Evolutionary conservation across 2,888 invertebrate genomes (phyloP), one percentile per base, ranked within the genome.

Genomic region (Polymixis flavicincta): DNA sequence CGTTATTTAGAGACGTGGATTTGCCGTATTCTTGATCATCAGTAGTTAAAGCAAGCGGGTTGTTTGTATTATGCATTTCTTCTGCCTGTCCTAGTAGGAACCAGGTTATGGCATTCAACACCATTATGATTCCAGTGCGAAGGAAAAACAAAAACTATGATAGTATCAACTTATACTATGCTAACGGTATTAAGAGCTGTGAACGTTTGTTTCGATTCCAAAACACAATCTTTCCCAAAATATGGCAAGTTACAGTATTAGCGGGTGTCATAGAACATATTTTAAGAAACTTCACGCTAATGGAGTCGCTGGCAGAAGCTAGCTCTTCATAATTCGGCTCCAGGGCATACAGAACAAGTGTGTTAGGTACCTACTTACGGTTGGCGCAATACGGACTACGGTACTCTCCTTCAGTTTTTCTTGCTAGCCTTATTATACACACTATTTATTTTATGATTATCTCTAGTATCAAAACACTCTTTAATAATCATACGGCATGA

Each of bases 1-100:
- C 45, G 11, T 13, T 73, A 55, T 70, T 77, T 70, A 48, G 28
- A 54, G 67, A 64, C 37, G 28, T 50, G 57, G 9, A 66, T 66
- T 48, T 28, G 32, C n/a, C n/a, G 13, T 37, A 37, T 76, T 54
- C 37, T 63, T 50, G 45, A 54, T 52, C 50, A 75, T 76, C 14
- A 22, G n/a, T n/a, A 48, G 28, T 19, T 25, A 28, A 28, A 42
- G 19, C 11, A 9, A 68, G 22, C 13, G 13, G 45, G 8, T 64
- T 45, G 25, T 63, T 61, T 42, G n/a, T 37, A n/a, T 11, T n/a
- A n/a, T 17, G 9, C 5, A 42, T 17, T 17, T 17, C 6, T 14
- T 32, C n/a, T 25, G 19, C 19, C 25, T 19, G 25, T 25, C 25
- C 3, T 17, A 11, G n/a, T 7, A 32, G 13, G 3, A 7, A 32